Evolutionary conservation across 2,888 invertebrate genomes (phyloP).

Genomic region (Opisthograptis luteolata): DNA sequence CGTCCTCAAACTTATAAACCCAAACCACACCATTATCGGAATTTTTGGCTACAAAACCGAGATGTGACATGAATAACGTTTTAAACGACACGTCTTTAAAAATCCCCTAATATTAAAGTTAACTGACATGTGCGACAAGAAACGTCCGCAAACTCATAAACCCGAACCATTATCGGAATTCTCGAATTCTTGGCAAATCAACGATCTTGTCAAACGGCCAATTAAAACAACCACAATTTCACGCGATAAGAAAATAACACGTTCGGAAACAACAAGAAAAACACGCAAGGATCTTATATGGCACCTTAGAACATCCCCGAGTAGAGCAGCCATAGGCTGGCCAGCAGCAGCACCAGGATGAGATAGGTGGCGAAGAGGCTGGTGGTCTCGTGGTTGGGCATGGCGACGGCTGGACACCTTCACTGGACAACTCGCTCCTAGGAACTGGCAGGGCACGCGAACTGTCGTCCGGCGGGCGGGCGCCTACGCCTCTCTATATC

Average conservation of each 20-base stretch:
- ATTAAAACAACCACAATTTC: neutral
- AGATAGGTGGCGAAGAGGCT: constrained; percentile 88
- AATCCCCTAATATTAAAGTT: constrained; percentile 1
- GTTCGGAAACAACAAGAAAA: constrained; percentile 1
- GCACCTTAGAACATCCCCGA: constrained; percentile 85
- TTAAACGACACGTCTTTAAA: too few species aligned
- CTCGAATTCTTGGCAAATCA: constrained; percentile 9
- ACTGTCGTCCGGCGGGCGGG: constrained; percentile 45
- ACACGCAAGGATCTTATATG: constrained; percentile 4
- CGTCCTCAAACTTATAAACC: too few species aligned
- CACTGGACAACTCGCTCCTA: constrained; percentile 69
- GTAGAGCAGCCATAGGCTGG: constrained; percentile 88
- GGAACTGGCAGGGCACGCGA: constrained; percentile 62
- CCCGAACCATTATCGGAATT: neutral
- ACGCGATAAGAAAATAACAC: constrained; percentile 10
- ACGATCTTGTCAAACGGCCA: constrained; percentile 2
- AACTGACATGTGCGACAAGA: neutral
- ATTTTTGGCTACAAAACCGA: too few species aligned
- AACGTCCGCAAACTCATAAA: neutral
- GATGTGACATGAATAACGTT: too few species aligned
- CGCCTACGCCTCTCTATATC: constrained; percentile 62
- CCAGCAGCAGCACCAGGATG: constrained; percentile 86
- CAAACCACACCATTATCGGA: too few species aligned
- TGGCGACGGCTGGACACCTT: constrained; percentile 58
- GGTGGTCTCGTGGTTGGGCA: constrained; percentile 86